Percentiles rank a stretch among this genome's conserved stretches.
These are phyloP conservation scores for Rhinogobio ventralis DNA, from an alignment of 2,797 vertebrate species.

Conservation along the genomic window DNA sequence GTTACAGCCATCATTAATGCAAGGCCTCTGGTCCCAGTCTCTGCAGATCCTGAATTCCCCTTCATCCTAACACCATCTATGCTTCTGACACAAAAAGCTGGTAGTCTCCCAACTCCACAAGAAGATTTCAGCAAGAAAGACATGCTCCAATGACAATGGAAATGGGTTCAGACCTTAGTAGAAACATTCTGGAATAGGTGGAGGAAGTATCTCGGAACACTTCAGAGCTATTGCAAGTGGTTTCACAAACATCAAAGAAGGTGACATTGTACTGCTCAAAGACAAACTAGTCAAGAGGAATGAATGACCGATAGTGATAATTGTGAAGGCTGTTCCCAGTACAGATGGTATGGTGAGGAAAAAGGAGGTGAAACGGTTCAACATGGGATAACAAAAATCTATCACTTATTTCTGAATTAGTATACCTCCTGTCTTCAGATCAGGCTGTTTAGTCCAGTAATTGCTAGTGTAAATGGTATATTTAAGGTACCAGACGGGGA, in stretches of 20 bases:
- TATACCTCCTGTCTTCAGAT: not conserved
- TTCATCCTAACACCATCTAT: not conserved
- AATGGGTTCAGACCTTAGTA: not conserved
- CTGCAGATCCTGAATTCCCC: not conserved
- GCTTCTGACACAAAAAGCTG: not conserved
- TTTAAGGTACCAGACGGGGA: not conserved
- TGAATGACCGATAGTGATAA: not conserved
- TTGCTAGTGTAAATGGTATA: not conserved
- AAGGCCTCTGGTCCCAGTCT: not conserved
- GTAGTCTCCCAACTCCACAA: not conserved
- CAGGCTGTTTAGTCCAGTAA: not conserved
- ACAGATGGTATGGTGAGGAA: not conserved
- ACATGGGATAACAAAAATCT: not conserved
- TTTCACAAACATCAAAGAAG: not conserved
- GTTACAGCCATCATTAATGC: slow-evolving; percentile 1
- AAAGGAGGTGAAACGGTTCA: not conserved
- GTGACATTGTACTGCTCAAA: not conserved
- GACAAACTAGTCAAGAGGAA: not conserved
- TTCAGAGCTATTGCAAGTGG: not conserved
- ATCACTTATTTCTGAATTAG: not conserved
- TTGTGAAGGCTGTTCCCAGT: not conserved
- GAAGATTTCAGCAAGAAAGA: not conserved
- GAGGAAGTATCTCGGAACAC: not conserved
- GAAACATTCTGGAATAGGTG: not conserved
- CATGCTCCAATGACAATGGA: not conserved